Percentiles rank a stretch among this genome's conserved stretches.
phyloP scores from a whole-genome alignment of 2,113 vertebrate genomes.

The Etheostoma cragini region DNA sequence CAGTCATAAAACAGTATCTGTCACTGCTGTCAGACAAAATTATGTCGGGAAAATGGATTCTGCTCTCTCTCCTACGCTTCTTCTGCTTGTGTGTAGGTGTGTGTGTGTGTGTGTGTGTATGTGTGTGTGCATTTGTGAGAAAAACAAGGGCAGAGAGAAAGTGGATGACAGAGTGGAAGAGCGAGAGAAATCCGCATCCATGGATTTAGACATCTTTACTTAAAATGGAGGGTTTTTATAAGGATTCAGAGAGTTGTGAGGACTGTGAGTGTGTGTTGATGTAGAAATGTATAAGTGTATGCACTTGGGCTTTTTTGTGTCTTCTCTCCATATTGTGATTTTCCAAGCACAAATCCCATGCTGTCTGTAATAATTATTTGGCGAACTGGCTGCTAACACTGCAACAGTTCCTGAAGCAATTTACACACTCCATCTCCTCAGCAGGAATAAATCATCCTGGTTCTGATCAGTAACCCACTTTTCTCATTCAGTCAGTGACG shows the following conservation, averaged over 20 bases:
- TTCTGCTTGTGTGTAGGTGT: conserved; percentile 9
- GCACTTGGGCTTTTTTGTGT: conserved; percentile 22
- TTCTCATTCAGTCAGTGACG: conserved; percentile 16
- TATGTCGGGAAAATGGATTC: conserved; percentile 70
- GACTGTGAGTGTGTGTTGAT: neutral
- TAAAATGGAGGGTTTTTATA: conserved; percentile 30
- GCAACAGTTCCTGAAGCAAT: conserved; percentile 65
- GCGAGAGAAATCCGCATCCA: conserved; percentile 24
- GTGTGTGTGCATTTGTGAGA: neutral
- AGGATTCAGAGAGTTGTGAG: conserved; percentile 13
- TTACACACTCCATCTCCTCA: conserved; percentile 63
- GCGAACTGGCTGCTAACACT: conserved; percentile 65
- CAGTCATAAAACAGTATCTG: conserved; percentile 82
- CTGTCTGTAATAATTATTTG: conserved; percentile 77
- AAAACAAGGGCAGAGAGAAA: conserved; percentile 43
- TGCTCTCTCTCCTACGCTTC: conserved; percentile 43
- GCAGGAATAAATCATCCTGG: conserved; percentile 64
- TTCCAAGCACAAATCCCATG: conserved; percentile 76
- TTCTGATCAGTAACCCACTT: conserved; percentile 62
- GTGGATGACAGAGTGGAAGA: conserved; percentile 37
- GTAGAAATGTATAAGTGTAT: conserved; percentile 12
- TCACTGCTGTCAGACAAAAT: conserved; percentile 80
- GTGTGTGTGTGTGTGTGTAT: conserved; percentile 2
- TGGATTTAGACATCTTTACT: conserved; percentile 44
- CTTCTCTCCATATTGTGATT: conserved; percentile 69